Conservation (phyloP, 2,113 vertebrate species). For the Xyrauchen texanus region DNA sequence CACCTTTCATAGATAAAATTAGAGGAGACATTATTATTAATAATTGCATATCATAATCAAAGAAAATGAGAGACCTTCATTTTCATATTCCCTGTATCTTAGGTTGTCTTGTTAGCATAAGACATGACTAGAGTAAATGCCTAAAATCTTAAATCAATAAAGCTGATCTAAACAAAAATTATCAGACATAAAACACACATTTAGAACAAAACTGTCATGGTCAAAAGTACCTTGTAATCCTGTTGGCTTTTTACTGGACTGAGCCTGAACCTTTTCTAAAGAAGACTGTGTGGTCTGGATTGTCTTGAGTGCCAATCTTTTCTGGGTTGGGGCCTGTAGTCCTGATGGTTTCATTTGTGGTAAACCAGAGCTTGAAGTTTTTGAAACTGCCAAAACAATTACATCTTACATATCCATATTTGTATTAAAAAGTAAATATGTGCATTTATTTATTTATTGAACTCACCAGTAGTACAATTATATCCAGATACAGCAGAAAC, state of each 20-base stretch:
- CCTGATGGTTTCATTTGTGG: slow-evolving; percentile 33
- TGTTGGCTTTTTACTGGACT: slow-evolving; percentile 29
- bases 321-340: slow-evolving; percentile 10
- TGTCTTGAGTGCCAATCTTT: slow-evolving; percentile 29
- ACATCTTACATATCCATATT: background rate
- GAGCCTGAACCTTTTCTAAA: slow-evolving; percentile 9
- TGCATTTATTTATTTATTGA: slow-evolving; percentile 23
- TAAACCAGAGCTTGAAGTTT: slow-evolving; percentile 16
- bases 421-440: background rate
- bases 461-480: slow-evolving; percentile 32
- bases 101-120: no score
- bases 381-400: slow-evolving; percentile 42
- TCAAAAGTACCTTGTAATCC: slow-evolving; percentile 34
- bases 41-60: background rate
- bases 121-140: background rate
- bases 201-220: background rate
- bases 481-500: slow-evolving; percentile 1
- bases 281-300: slow-evolving; percentile 4
- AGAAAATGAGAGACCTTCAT: background rate
- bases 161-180: background rate
- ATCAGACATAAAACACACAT: background rate
- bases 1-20: slow-evolving; percentile 41
- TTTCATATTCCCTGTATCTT: background rate
- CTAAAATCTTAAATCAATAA: background rate
- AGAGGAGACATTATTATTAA: slow-evolving; percentile 1